A percentile compares a stretch with the other conserved stretches of the same genome.
Evolutionary conservation across 1,140 invertebrate genomes (phyloP).

Genomic region (Adoxophyes honmai): DNA sequence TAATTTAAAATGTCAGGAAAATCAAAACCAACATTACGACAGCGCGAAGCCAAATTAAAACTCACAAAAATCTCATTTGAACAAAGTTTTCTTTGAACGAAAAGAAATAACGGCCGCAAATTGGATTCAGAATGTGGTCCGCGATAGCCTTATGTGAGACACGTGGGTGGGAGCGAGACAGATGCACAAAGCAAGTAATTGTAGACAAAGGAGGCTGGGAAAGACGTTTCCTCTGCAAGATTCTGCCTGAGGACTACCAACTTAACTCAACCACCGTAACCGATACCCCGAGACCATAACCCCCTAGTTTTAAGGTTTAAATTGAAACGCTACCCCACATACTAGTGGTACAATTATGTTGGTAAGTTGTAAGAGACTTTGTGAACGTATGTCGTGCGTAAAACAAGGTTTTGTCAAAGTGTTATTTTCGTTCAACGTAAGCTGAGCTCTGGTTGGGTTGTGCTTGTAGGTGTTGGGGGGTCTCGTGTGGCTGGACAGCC

Average conservation of each 20-base stretch:
- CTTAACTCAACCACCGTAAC: slow-evolving; percentile 11
- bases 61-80: background rate
- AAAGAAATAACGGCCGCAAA: slow-evolving; percentile 29
- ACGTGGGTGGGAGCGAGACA: slow-evolving; percentile 30
- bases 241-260: slow-evolving; percentile 56
- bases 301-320: background rate
- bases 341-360: slow-evolving; percentile 19
- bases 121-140: slow-evolving; percentile 39
- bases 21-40: too few species aligned
- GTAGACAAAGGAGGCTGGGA: slow-evolving; percentile 71
- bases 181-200: slow-evolving; percentile 58
- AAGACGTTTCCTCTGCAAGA: slow-evolving; percentile 71
- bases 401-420: slow-evolving; percentile 69
- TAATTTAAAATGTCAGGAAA: too few species aligned
- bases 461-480: background rate
- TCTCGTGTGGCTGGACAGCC: background rate
- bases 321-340: background rate
- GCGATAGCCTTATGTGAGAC: slow-evolving; percentile 25
- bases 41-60: background rate
- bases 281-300: background rate
- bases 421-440: slow-evolving; percentile 44
- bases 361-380: slow-evolving; percentile 52
- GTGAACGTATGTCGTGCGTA: slow-evolving; percentile 60
- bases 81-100: slow-evolving; percentile 12
- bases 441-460: slow-evolving; percentile 21